These are phyloP conservation scores for Holacanthella duospinosa DNA, from an alignment of 2,888 invertebrate genomes.

Conservation along the genomic window DNA sequence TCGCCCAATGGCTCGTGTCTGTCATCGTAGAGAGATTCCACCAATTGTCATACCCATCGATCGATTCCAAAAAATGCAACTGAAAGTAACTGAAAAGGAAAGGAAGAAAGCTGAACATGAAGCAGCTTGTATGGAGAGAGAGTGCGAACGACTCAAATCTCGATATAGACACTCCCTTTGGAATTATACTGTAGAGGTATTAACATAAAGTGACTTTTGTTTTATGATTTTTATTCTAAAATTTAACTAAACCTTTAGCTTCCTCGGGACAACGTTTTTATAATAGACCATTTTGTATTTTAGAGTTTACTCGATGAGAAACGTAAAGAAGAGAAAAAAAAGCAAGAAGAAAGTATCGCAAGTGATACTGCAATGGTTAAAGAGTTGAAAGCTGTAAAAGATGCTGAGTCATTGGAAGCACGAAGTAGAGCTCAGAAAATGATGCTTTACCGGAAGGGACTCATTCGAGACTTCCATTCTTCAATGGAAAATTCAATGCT, in stretches of 20 bases:
- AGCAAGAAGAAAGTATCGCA: slow-evolving; percentile 17
- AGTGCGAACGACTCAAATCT: slow-evolving; percentile 21
- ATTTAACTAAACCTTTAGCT: neutral
- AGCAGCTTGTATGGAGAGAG: slow-evolving; percentile 15
- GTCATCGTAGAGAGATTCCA: slow-evolving; percentile 26
- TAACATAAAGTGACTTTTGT: neutral
- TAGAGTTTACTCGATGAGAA: slow-evolving; percentile 29
- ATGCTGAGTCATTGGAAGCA: slow-evolving; percentile 18
- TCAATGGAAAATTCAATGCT: slow-evolving; percentile 28
- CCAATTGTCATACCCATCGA: slow-evolving; percentile 28
- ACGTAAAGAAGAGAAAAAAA: slow-evolving; percentile 18
- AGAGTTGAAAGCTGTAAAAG: slow-evolving; percentile 18
- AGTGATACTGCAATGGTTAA: slow-evolving; percentile 16
- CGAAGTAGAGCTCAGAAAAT: slow-evolving; percentile 23
- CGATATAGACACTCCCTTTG: slow-evolving; percentile 27
- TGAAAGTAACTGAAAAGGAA: slow-evolving; percentile 21
- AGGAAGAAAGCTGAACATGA: slow-evolving; percentile 18
- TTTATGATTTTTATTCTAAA: neutral
- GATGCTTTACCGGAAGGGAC: slow-evolving; percentile 32
- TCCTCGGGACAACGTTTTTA: neutral
- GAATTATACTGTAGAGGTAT: slow-evolving; percentile 35
- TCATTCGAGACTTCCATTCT: slow-evolving; percentile 32
- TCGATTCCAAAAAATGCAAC: slow-evolving; percentile 20
- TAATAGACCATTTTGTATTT: slow-evolving; percentile 7
- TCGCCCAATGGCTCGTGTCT: slow-evolving; percentile 33